These are phyloP conservation scores for Gavia stellata DNA, from an alignment of 2,113 vertebrate species.

Conservation along the genomic window DNA sequence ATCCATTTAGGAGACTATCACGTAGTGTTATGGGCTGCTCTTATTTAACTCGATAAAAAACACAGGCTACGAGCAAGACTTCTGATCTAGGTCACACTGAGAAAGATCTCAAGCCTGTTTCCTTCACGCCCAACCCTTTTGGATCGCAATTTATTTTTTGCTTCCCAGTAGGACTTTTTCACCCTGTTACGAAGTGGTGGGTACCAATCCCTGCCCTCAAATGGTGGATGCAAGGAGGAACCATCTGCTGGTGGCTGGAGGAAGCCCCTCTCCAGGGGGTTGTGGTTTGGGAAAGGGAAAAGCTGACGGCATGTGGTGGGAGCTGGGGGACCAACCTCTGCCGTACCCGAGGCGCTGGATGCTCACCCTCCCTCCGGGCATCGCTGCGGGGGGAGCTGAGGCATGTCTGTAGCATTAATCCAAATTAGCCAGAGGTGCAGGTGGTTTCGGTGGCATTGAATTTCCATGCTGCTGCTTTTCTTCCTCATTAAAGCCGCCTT, in stretches of 20 bases:
- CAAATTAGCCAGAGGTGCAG: neutral
- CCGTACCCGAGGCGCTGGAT: fast-evolving
- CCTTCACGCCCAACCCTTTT: neutral
- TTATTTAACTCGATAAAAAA: neutral
- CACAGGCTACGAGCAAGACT: neutral
- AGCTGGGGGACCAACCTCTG: neutral
- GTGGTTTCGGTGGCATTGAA: neutral
- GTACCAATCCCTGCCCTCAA: neutral
- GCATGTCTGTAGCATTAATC: neutral
- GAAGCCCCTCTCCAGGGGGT: neutral
- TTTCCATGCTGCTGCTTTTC: neutral
- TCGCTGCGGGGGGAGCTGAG: neutral
- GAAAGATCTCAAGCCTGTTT: neutral
- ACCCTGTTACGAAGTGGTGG: fast-evolving
- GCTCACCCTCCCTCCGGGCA: neutral
- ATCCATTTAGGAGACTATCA: neutral
- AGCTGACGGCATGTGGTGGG: neutral
- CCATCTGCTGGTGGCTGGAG: neutral
- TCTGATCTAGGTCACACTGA: neutral
- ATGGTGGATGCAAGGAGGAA: neutral
- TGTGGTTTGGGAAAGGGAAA: neutral
- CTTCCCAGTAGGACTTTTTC: neutral
- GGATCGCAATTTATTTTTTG: neutral
- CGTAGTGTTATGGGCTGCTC: neutral
- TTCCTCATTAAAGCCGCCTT: neutral